Conservation (phyloP, 2,888 invertebrate species). For the Geotrupes spiniger region DNA sequence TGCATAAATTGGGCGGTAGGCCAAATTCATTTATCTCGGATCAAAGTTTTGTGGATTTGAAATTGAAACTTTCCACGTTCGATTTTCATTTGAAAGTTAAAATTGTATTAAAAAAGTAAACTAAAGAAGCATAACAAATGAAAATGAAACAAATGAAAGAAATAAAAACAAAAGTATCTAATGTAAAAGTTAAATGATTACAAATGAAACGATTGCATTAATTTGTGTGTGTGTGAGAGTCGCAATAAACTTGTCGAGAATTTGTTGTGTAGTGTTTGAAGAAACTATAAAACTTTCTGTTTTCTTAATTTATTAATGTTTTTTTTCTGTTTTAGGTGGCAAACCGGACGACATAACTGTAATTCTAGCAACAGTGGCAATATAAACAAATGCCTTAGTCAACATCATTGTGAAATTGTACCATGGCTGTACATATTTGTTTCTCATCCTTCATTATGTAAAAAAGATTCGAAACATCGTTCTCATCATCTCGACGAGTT, state of each 20-base stretch:
- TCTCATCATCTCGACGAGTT: conserved; percentile 7
- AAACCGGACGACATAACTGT: conserved; percentile 99
- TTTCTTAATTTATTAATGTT: conserved; percentile 7
- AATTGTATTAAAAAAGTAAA: too few relatives aligned
- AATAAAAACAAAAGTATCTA: too few relatives aligned
- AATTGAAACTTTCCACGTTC: too few relatives aligned
- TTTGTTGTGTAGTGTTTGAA: too few relatives aligned
- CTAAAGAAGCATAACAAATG: too few relatives aligned
- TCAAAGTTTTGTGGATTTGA: not conserved
- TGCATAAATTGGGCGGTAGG: not conserved
- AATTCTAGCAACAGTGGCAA: conserved; percentile 89
- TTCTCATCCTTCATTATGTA: not conserved
- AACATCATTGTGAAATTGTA: conserved; percentile 13
- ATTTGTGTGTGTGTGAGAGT: too few relatives aligned
- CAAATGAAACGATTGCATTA: too few relatives aligned
- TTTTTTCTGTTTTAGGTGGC: conserved; percentile 69
- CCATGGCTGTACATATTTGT: not conserved
- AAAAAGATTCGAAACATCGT: conserved; percentile 1
- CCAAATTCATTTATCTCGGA: not conserved
- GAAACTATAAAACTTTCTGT: not conserved
- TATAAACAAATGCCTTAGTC: conserved; percentile 47
- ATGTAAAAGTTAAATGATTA: too few relatives aligned
- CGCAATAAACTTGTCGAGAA: too few relatives aligned
- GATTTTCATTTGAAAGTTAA: too few relatives aligned
- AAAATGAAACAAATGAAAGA: too few relatives aligned